phyloP scores from a whole-genome alignment of 2,113 vertebrate species.

The Tonatia bakeri region DNA sequence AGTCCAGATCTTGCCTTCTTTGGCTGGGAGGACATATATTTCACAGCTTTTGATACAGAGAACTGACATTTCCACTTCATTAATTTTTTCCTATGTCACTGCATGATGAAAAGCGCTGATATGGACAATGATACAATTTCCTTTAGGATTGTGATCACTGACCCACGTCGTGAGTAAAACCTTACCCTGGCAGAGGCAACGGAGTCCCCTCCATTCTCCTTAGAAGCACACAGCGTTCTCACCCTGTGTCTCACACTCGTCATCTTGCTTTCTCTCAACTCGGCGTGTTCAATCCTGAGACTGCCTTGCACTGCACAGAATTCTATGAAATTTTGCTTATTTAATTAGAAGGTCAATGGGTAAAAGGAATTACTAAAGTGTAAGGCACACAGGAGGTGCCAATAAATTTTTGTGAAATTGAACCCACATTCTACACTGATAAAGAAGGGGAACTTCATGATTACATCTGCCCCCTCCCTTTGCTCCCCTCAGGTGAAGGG shows the following conservation, averaged over 20 bases:
- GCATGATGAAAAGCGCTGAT: background rate
- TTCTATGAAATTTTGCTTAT: background rate
- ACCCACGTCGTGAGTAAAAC: background rate
- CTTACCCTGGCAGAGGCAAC: background rate
- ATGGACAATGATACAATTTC: background rate
- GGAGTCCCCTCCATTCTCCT: background rate
- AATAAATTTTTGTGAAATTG: background rate
- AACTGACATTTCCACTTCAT: slow-evolving; percentile 22
- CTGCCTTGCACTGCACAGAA: background rate
- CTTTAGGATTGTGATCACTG: background rate
- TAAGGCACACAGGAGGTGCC: background rate
- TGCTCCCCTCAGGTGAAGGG: background rate
- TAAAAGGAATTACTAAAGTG: background rate
- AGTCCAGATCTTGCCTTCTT: slow-evolving; percentile 44
- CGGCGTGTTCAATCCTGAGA: background rate
- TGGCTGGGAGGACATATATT: slow-evolving; percentile 43
- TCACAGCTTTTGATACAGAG: slow-evolving; percentile 9
- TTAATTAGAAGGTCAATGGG: background rate
- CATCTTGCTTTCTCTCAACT: background rate
- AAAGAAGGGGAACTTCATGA: background rate
- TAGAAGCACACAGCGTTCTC: background rate
- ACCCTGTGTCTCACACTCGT: background rate
- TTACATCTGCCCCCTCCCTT: background rate
- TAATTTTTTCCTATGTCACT: slow-evolving; percentile 15
- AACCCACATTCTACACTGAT: background rate